Percentiles rank a stretch among this genome's conserved stretches.
Conservation (phyloP, 2,113 vertebrate species). For the Malurus melanocephalus region DNA sequence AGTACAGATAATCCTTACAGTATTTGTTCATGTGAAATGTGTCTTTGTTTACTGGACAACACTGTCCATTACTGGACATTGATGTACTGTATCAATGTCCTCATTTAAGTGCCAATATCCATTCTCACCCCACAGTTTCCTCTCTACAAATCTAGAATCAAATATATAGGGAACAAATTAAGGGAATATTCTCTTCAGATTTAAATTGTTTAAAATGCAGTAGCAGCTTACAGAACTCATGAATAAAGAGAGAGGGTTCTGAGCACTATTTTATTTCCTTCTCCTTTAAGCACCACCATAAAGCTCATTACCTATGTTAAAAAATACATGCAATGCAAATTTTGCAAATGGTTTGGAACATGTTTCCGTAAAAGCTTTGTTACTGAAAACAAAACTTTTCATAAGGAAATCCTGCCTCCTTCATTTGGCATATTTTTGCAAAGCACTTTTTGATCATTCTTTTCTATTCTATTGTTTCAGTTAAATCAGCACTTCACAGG, state of each 20-base stretch:
- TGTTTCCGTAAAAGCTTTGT: slow-evolving; percentile 31
- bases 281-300: slow-evolving; percentile 19
- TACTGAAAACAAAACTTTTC: slow-evolving; percentile 45
- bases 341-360: slow-evolving; percentile 36
- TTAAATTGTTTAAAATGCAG: slow-evolving; percentile 59
- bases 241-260: slow-evolving; percentile 54
- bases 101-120: neutral
- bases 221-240: slow-evolving; percentile 62
- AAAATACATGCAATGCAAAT: slow-evolving; percentile 49
- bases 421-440: slow-evolving; percentile 38
- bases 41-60: slow-evolving; percentile 67
- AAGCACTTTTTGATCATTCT: slow-evolving; percentile 51
- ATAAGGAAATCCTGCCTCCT: slow-evolving; percentile 32
- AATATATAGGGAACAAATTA: slow-evolving; percentile 47
- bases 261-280: slow-evolving; percentile 41
- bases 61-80: slow-evolving; percentile 32
- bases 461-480: slow-evolving; percentile 71
- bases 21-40: slow-evolving; percentile 61
- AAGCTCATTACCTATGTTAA: slow-evolving; percentile 61
- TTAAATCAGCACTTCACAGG: slow-evolving; percentile 70
- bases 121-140: fast-evolving
- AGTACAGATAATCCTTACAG: slow-evolving; percentile 53
- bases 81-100: slow-evolving; percentile 43
- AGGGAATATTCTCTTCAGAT: slow-evolving; percentile 60
- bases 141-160: slow-evolving; percentile 18